Conservation (phyloP, 2,888 invertebrate genomes). For the Orthosia gracilis region DNA sequence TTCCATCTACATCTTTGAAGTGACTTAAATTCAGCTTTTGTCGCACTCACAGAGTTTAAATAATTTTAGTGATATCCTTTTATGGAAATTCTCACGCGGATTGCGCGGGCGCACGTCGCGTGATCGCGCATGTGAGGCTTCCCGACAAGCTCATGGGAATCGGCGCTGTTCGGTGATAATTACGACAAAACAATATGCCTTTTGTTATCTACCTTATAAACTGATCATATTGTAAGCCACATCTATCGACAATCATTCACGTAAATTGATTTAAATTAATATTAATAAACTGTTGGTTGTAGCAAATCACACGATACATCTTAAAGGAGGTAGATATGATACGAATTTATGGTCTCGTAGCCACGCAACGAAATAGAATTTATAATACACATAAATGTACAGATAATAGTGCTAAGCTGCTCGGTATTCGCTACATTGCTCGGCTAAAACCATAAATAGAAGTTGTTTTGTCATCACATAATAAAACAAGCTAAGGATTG, state of each 20-base stretch:
- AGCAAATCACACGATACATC: slow-evolving; percentile 42
- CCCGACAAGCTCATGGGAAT: slow-evolving; percentile 81
- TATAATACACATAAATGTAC: slow-evolving; percentile 56
- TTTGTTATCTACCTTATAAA: slow-evolving; percentile 37
- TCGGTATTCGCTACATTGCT: slow-evolving; percentile 72
- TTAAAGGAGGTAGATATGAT: slow-evolving; percentile 21
- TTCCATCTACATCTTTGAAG: not conserved
- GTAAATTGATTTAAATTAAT: slow-evolving; percentile 12
- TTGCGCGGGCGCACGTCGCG: slow-evolving; percentile 76
- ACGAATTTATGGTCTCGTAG: slow-evolving; percentile 45
- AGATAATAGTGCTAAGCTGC: slow-evolving; percentile 59
- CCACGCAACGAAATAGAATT: slow-evolving; percentile 57
- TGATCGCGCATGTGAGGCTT: slow-evolving; percentile 79
- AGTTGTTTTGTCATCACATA: slow-evolving; percentile 80
- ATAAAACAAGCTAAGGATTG: slow-evolving; percentile 81
- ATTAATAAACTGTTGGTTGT: slow-evolving; percentile 2
- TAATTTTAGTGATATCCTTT: slow-evolving; percentile 60
- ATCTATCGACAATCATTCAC: slow-evolving; percentile 11
- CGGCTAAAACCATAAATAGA: slow-evolving; percentile 76
- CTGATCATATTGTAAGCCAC: slow-evolving; percentile 11
- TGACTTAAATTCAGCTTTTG: slow-evolving; percentile 10
- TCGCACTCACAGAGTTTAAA: slow-evolving; percentile 21
- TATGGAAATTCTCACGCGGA: slow-evolving; percentile 75
- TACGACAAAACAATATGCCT: slow-evolving; percentile 35
- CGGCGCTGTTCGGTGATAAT: slow-evolving; percentile 61